phyloP scores from a whole-genome alignment of 2,113 vertebrate species.

The Fregetta grallaria region DNA sequence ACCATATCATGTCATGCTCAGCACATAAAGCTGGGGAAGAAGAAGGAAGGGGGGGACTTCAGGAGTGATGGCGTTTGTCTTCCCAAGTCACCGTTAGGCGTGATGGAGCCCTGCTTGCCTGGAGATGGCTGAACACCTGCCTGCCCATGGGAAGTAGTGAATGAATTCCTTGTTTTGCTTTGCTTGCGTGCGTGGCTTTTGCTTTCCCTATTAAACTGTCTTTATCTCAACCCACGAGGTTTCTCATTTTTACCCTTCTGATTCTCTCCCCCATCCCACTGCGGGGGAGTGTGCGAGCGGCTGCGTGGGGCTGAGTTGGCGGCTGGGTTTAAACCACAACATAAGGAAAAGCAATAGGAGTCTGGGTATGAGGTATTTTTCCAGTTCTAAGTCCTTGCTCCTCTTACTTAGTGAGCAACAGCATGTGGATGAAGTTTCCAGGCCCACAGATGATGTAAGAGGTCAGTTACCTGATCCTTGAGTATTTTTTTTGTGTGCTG shows the following conservation, averaged over 20 bases:
- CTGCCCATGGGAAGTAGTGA: neutral
- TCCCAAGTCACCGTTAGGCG: accelerated
- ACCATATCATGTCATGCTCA: neutral
- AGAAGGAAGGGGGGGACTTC: neutral
- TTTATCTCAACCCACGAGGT: neutral
- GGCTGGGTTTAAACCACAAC: neutral
- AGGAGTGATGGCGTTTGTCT: neutral
- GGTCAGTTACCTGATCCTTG: neutral
- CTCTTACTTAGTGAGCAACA: neutral
- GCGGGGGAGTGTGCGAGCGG: neutral
- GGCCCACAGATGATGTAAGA: neutral
- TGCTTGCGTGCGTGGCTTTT: accelerated
- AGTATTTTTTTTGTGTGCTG: neutral
- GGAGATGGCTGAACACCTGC: neutral
- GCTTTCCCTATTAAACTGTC: neutral
- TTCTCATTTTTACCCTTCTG: neutral
- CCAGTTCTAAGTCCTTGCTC: neutral
- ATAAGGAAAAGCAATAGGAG: neutral
- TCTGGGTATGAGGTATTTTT: neutral
- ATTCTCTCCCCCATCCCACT: neutral
- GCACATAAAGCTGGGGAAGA: neutral
- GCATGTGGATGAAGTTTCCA: neutral
- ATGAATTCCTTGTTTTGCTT: neutral
- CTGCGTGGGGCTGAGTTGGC: neutral
- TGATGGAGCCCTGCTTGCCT: neutral